Evolutionary conservation across 2,888 invertebrate genomes (phyloP).

Genomic region (Crematogaster levior): DNA sequence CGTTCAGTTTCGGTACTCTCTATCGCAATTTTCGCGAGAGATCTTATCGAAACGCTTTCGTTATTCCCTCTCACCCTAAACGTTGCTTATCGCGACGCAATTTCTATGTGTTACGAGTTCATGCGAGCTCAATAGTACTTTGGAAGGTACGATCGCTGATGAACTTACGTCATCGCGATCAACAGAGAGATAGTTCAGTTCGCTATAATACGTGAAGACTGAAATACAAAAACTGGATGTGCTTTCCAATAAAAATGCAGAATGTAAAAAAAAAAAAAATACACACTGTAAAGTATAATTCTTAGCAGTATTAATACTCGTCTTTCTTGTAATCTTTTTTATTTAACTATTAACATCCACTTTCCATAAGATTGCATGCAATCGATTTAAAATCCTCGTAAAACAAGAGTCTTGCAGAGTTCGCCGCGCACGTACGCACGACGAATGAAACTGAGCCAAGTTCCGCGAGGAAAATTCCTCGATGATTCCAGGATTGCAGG

Average conservation of each 20-base stretch:
- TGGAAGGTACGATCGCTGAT: not conserved
- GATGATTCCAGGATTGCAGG: not conserved
- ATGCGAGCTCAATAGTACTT: not conserved
- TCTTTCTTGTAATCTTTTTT: not conserved
- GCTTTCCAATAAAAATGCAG: not conserved
- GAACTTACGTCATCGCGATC: not conserved
- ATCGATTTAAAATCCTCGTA: not conserved
- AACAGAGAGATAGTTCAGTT: not conserved
- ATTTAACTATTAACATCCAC: not conserved
- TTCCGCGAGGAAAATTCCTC: not conserved
- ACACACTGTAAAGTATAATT: not conserved
- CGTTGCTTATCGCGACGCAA: conserved; percentile 21
- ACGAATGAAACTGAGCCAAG: not conserved
- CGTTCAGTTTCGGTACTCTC: not conserved
- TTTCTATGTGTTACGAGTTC: not conserved
- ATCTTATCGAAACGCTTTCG: conserved; percentile 47
- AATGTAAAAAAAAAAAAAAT: not conserved
- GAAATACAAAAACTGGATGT: not conserved
- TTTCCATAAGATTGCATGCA: not conserved
- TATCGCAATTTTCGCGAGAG: conserved; percentile 23
- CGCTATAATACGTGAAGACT: not conserved
- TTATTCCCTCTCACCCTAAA: conserved; percentile 17
- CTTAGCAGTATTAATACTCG: not conserved
- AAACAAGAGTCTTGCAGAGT: not conserved
- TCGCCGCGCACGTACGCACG: not conserved